phyloP scores from a whole-genome alignment of 2,797 vertebrate genomes.

The Micromesistius poutassou region DNA sequence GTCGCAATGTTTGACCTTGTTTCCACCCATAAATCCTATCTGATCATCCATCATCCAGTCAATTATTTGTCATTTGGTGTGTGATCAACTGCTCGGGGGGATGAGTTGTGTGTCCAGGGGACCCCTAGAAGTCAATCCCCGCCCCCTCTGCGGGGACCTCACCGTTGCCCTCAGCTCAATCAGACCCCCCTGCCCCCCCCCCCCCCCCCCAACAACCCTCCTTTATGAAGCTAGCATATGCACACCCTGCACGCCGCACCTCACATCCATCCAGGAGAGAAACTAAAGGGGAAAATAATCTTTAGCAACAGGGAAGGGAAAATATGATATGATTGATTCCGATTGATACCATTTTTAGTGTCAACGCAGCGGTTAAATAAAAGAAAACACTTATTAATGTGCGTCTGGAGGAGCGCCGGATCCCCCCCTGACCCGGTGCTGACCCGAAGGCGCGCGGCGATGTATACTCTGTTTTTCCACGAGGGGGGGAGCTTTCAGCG shows the following conservation, averaged over 20 bases:
- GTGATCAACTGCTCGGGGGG: constrained; percentile 70
- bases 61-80: constrained; percentile 76
- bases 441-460: not conserved
- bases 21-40: constrained; percentile 74
- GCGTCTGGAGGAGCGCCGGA: not conserved
- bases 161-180: not conserved
- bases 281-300: not conserved
- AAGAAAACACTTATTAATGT: not conserved
- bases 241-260: not conserved
- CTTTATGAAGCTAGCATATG: not conserved
- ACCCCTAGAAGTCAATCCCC: not conserved
- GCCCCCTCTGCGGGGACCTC: not conserved
- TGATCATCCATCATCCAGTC: constrained; percentile 73
- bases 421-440: no score
- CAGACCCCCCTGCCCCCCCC: not conserved
- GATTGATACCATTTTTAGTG: not conserved
- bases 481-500: not conserved
- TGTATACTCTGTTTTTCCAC: not conserved
- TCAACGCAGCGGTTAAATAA: not conserved
- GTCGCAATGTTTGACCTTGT: constrained; percentile 75
- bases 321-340: not conserved
- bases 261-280: not conserved
- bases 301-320: not conserved
- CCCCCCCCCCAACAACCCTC: not conserved
- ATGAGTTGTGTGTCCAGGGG: constrained; percentile 62